Base-by-base conservation (phyloP, 2,113 vertebrate species). In the Urocynchramus pylzowi region DNA sequence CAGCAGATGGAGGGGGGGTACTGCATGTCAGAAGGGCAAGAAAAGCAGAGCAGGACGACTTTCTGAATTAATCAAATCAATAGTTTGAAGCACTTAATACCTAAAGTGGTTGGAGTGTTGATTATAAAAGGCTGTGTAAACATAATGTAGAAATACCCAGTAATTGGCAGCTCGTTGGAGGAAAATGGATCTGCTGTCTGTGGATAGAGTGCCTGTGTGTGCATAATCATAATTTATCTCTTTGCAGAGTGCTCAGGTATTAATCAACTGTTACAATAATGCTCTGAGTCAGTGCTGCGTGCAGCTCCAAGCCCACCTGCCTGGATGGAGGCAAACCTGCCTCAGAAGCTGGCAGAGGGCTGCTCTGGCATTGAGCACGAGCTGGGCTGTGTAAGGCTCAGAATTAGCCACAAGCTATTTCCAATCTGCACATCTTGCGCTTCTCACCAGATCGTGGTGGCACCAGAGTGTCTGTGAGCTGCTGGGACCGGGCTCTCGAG, bases 61-160 rank as follows among this genome's bases (percentile, higher is more conserved):
- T 84, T 52, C 41, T 80, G 65, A 65, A 83, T 91, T 91, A 91
- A 95, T 90, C 44, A 64, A 91, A 89, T 82, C 81, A 60, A 61
- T 91, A 42, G 42, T 59, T 94, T 76, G 41, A 85, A 92, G 91
- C 85, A 85, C 80, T 91, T 76, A 90, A 95, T 81, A 53, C 95
- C 85, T 76, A 21, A 89, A 95, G 90, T 79, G 87, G 71, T 74
- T 83, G 83, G 52, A 88, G 84, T 69, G 93, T 56, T 61, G 93
- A 20, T 79, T 61, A 50, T 85, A 83, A 91, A 93, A 96, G 39
- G 50, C 81, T 69, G 39, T 70, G 82, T 94, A 88, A 94, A 94
- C 87, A 91, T 65, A 42, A 42, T 67, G 12, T 42, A 65, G 84
- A 76, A 95, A 76, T 65, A 84, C 22, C 35, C 5, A 5, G 56